Base-by-base conservation (phyloP, 2,888 invertebrate species). In the Tipula confusa region DNA sequence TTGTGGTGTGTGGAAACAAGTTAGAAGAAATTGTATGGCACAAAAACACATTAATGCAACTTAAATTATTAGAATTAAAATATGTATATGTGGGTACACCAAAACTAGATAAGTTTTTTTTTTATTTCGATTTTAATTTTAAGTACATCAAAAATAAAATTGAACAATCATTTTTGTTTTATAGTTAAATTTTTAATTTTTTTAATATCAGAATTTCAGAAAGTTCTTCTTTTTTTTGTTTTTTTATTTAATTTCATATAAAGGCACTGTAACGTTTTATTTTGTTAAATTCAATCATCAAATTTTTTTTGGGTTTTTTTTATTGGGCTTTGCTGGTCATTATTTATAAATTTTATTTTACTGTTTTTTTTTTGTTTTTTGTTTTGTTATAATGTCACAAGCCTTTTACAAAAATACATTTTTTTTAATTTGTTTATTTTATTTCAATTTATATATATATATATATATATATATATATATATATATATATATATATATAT, bases 121-220 rank as follows among this genome's bases (percentile, higher is more conserved):
- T 64, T 64, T 64, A 11, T 24, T 64, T n/a, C n/a, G n/a, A n/a
- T n/a, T n/a, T n/a, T n/a, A n/a, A 24, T 24, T 64, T 64, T 64
- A 64, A 64, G 64, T 64, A 64, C 64, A 64, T 64, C 64, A 64
- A 64, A 64, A 64, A 64, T 64, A 64, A 64, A 64, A 64, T 64
- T 64, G 64, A 64, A 64, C 64, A 64, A 64, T 64, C 64, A 64
- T 64, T 64, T 33, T 64, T 24, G 18, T 64, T 24, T 9, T 64
- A 64, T 64, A 24, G 15, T 43, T 43, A 6, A 64, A 9, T 24
- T 6, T 64, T 13, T 64, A 9, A 33, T 33, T 64, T 18, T 64
- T 64, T 64, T 64, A 64, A 64, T 64, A 64, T 64, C 64, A 64
- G 64, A 64, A 64, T 64, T 24, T 64, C 24, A 18, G 64, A 64